Evolutionary conservation across 2,797 vertebrate species (phyloP), one percentile per base, ranked within the genome.

Genomic region (Sebastes oblongus): DNA sequence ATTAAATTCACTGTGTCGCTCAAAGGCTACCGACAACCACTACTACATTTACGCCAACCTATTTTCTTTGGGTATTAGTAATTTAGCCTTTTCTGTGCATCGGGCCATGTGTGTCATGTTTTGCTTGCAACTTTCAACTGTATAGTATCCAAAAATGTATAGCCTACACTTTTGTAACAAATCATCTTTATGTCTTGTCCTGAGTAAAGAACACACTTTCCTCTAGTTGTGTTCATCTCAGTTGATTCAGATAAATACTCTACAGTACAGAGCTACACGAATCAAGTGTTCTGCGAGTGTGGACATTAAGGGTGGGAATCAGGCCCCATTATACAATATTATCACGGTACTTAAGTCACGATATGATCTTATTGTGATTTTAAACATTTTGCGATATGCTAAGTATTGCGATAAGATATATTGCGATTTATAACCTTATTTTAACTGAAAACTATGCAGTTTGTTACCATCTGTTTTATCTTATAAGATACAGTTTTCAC

Each of bases 181-280:
- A 0, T 18, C 46, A 18, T 34, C 16, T 58, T 59, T 1, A 18
- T 50, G 25, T 32, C 12, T 64, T 3, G 9, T 14, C 24, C 11
- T 66, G 11, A 29, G 14, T 6, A n/a, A 14, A 42, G 16, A 4
- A 20, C 32, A 55, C 5, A 66, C 18, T 27, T n/a, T 27, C 2
- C 22, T 54, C 20, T 18, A 13, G 10, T 58, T 55, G 22, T 61
- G 30, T 61, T 84, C 42, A 58, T 6, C 60, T 58, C 66, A 11
- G 39, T 78, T 50, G 39, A 42, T 60, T 75, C 55, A 39, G 25
- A 74, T 58, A 58, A 69, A 77, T 25, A 50, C 65, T 60, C 14
- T 13, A 42, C 5, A 42, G 39, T 42, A 42, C 14, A 16, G 39
- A 42, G 30, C 68, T 62, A 9, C 10, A 59, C 11, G 18, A 75